phyloP scores from a whole-genome alignment of 2,113 vertebrate genomes.

The Danio rerio region GRCz12tu NC_133187.1:20815501-20816000 shows the following conservation, averaged over 20 bases:
- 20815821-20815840: constrained; percentile 70
- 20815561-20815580: constrained; percentile 69
- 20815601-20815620: constrained; percentile 76
- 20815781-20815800: neutral
- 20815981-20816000: constrained; percentile 79
- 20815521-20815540: constrained; percentile 82
- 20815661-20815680: neutral
- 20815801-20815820: neutral
- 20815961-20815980: constrained; percentile 84
- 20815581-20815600: constrained; percentile 62
- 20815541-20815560: constrained; percentile 78
- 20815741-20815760: neutral
- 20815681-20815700: neutral
- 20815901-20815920: constrained; percentile 80
- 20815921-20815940: constrained; percentile 82
- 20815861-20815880: constrained; percentile 80
- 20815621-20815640: constrained; percentile 77
- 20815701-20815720: neutral
- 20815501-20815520: constrained; percentile 82
- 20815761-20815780: constrained; percentile 7
- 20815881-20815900: constrained; percentile 82
- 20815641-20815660: constrained; percentile 48
- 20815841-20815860: constrained; percentile 67
- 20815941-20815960: constrained; percentile 83
- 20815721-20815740: neutral